Base-by-base conservation (phyloP, 2,113 vertebrate species). In the Trichechus manatus region DNA sequence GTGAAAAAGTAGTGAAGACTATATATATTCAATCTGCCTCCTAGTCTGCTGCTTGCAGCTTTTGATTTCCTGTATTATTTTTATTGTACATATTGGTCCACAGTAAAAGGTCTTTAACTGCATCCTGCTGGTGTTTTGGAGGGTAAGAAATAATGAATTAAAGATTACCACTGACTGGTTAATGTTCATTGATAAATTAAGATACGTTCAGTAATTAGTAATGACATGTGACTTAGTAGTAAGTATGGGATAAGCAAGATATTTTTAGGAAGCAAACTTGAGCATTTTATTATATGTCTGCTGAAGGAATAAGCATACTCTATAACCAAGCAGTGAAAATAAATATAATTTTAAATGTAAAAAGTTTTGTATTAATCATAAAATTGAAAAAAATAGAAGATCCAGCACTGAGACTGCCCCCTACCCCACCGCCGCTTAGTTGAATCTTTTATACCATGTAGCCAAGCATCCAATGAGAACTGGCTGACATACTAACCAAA, bases 401-500 rank as follows among this genome's bases (percentile, higher is more conserved):
- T 53, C 33, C 15, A 31, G 7, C 87, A 44, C 22, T 56, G 14
- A 79, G n/a, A 53, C 10, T 80, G 44, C 84, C 33, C 13, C 6
- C 3, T 36, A 27, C 2, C 23, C 31, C 39, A 39, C 39, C 39
- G 39, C 39, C 39, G 3, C 27, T 47, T 79, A 56, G 36, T 50
- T 91, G 50, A 91, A 90, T 72, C 78, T 9, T 39, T 61, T 93
- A 44, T 39, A 81, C 42, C 61, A 82, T 9, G 7, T 8, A 70
- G 20, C 15, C 79, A 74, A 77, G 31, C 1, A 22, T 25, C n/a
- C 75, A 44, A 27, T 13, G 56, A 88, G 36, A 75, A 79, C 5
- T 0, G 61, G 70, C 3, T 64, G 68, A 77, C 68, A 94, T 89
- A 59, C 98, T 98, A 72, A 99, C 99, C 98, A 47, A 98, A 88